phyloP scores from a whole-genome alignment of 2,113 vertebrate species.

The Lepisosteus osseus region DNA sequence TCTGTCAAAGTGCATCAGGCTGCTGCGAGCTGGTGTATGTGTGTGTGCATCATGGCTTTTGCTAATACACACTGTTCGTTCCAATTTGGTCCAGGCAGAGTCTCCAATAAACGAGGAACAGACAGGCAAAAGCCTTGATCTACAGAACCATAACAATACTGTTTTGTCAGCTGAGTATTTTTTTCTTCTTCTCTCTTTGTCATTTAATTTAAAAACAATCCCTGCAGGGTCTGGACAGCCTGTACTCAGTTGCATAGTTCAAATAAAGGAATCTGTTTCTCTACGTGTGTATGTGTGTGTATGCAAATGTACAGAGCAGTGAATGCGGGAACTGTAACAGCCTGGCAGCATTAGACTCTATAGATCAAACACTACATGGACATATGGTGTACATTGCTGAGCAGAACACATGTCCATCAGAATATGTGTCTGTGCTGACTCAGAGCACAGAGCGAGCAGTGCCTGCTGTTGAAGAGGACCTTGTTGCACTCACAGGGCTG shows the following conservation, averaged over 20 bases:
- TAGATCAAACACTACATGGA: constrained; percentile 10
- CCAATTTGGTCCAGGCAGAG: neutral
- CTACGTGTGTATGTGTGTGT: neutral
- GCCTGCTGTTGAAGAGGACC: neutral
- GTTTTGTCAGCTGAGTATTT: neutral
- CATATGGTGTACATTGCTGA: neutral
- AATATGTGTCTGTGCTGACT: neutral
- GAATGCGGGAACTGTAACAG: neutral
- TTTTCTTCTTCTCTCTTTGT: neutral
- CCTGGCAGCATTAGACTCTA: neutral
- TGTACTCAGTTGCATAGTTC: neutral
- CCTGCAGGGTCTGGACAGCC: neutral
- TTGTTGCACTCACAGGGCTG: too few species aligned
- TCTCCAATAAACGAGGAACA: constrained; percentile 10
- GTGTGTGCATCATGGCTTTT: neutral
- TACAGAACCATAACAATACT: neutral
- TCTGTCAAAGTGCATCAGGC: constrained; percentile 4
- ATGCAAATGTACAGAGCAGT: neutral
- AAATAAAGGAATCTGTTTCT: neutral
- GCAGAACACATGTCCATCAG: neutral
- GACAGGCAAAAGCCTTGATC: neutral
- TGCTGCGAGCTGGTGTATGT: constrained; percentile 7
- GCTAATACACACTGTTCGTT: neutral
- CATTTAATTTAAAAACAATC: neutral
- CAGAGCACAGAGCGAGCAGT: neutral